Evolutionary conservation across 2,113 vertebrate species (phyloP).

Genomic region (Blennius ocellaris): DNA sequence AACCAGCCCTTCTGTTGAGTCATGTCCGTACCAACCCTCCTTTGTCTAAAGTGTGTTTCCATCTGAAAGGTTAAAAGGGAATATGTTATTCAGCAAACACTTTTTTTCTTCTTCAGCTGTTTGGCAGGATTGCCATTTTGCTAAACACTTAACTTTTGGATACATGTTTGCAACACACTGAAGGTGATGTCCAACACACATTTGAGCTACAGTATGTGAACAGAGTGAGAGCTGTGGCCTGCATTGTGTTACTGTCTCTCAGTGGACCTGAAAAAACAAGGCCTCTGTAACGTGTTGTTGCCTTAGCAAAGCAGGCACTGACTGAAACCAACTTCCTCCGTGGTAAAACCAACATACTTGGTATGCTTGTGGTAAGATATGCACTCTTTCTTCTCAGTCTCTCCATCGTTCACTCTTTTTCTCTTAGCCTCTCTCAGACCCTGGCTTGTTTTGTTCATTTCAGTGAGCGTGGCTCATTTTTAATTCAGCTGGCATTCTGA

Average conservation of each 20-base stretch:
- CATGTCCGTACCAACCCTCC: neutral
- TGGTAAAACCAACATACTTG: constrained; percentile 60
- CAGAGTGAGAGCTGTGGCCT: constrained; percentile 28
- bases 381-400: constrained; percentile 39
- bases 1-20: neutral
- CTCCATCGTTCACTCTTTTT: constrained; percentile 41
- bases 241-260: constrained; percentile 42
- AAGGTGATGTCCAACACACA: neutral
- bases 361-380: constrained; percentile 63
- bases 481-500: constrained; percentile 70
- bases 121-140: neutral
- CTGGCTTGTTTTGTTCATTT: constrained; percentile 60
- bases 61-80: neutral
- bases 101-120: neutral
- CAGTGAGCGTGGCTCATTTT: constrained; percentile 70
- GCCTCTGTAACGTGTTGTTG: constrained; percentile 56
- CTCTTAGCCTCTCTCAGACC: constrained; percentile 49
- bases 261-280: constrained; percentile 47
- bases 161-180: constrained; percentile 18
- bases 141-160: neutral
- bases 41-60: neutral
- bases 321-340: constrained; percentile 43
- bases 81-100: neutral
- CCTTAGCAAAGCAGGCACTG: constrained; percentile 47
- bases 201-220: constrained; percentile 26